Evolutionary conservation across 2,888 invertebrate species (phyloP), one percentile per base, ranked within the genome.

Genomic region (Agrochola lota): DNA sequence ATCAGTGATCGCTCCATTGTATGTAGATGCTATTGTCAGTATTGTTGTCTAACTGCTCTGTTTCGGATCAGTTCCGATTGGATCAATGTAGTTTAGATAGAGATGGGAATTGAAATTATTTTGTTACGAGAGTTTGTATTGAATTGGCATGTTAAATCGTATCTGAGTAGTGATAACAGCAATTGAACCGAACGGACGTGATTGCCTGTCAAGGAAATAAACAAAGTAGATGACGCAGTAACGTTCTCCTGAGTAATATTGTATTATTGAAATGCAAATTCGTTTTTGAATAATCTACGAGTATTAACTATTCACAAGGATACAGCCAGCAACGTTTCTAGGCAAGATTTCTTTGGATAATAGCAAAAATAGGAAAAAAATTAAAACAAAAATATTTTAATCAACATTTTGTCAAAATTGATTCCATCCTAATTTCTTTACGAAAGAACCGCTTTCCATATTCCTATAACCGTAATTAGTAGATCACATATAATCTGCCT

Each of bases 1-100:
- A 83, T 84, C 78, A 81, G 60, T 46, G 80, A 79, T 74, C 59
- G 49, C 26, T 59, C n/a, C 59, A 74, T 73, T 75, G 79, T 71
- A 72, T 66, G 71, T 69, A 80, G 60, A 63, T 64, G 74, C 70
- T 68, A 43, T 73, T 73, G 63, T 59, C 30, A 60, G 62, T 64
- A 77, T 78, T 72, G 11, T 43, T 78, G 82, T 81, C 66, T n/a
- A 26, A 60, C 26, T 40, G 78, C n/a, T 59, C 30, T 5, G 20
- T 6, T 35, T 57, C 52, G 12, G 64, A 46, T 26, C 49, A 15
- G 23, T 49, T n/a, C 15, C 12, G 35, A 46, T 17, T 63, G 46
- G 35, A 35, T 67, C 43, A n/a, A 26, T 63, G 35, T 59, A 63
- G 66, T 35, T 67, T 23, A 40, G n/a, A 52, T 70, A 62, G 35